These are phyloP conservation scores for Eublepharis macularius DNA, from an alignment of 2,113 vertebrate genomes.

Conservation along the genomic window DNA sequence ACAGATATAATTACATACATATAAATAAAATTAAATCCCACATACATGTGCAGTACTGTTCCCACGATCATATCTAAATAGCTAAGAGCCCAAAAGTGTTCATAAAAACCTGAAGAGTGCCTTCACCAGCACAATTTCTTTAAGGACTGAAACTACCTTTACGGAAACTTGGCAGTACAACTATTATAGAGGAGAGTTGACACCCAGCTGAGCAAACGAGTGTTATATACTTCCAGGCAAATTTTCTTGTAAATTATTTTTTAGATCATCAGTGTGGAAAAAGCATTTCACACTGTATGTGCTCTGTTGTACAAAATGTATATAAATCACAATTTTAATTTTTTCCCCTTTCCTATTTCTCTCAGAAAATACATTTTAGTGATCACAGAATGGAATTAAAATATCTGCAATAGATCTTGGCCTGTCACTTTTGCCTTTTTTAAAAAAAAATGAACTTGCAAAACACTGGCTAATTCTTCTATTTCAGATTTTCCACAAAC, in stretches of 20 bases:
- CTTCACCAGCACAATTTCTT: neutral
- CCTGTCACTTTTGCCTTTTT: neutral
- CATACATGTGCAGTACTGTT: neutral
- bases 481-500: neutral
- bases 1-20: too few relatives aligned
- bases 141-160: neutral
- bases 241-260: constrained; percentile 62
- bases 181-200: constrained; percentile 42
- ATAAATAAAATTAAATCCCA: too few relatives aligned
- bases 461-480: neutral
- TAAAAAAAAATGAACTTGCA: neutral
- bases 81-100: neutral
- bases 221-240: constrained; percentile 25
- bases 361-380: neutral
- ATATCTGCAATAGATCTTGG: neutral
- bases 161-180: constrained; percentile 26
- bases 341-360: neutral
- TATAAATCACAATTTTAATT: constrained; percentile 20
- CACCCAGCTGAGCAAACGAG: constrained; percentile 25
- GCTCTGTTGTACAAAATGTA: constrained; percentile 30
- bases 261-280: constrained; percentile 62
- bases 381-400: neutral
- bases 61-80: neutral
- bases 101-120: neutral
- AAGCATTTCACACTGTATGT: constrained; percentile 58